phyloP scores from a whole-genome alignment of 2,113 vertebrate species.

The Carettochelys insculpta region DNA sequence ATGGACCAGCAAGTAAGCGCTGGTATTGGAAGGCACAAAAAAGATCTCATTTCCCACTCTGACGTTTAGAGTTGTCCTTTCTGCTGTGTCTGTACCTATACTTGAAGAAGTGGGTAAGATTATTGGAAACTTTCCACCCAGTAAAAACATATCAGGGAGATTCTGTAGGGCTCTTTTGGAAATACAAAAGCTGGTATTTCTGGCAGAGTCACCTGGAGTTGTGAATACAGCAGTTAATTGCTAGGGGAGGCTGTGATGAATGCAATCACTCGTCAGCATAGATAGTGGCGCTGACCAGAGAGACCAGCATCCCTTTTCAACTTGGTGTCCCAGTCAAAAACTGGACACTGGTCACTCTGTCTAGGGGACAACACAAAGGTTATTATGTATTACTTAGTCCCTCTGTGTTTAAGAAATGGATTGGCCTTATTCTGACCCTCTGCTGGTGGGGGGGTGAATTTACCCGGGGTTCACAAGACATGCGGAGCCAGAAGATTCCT shows the following conservation, averaged over 20 bases:
- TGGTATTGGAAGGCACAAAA: slow-evolving; percentile 13
- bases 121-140: too few species aligned
- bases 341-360: too few species aligned
- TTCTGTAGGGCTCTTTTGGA: background rate
- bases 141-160: too few species aligned
- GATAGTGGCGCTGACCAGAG: too few species aligned
- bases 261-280: background rate
- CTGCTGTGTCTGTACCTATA: background rate
- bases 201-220: background rate
- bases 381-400: background rate
- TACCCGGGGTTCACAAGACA: background rate
- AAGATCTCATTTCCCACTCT: background rate
- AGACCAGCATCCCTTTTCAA: too few species aligned
- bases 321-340: too few species aligned
- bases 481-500: background rate
- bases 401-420: background rate
- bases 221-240: background rate
- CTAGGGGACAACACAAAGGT: background rate
- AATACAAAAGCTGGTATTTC: background rate
- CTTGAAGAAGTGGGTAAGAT: background rate
- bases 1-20: background rate
- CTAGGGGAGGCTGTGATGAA: background rate
- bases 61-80: background rate
- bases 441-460: background rate
- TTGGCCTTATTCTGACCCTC: background rate